Conservation (phyloP, 2,888 invertebrate genomes). For the Volucella inanis region DNA sequence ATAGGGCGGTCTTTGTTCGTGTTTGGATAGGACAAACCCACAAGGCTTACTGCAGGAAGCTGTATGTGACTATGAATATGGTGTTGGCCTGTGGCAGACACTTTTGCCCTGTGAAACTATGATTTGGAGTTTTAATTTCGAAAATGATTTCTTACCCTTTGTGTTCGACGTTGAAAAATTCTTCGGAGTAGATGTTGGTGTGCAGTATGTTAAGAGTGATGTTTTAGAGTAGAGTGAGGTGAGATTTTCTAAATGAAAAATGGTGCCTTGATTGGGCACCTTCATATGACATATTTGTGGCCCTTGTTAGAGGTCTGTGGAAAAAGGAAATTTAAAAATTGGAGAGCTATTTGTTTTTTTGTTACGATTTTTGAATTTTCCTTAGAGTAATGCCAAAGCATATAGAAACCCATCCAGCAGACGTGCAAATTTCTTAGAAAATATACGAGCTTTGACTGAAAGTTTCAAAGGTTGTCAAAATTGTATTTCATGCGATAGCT, state of each 20-base stretch:
- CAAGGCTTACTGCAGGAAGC: conserved; percentile 19
- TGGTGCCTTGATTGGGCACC: conserved; percentile 6
- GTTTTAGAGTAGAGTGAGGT: not conserved
- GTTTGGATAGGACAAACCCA: conserved; percentile 39
- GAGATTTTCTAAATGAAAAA: not conserved
- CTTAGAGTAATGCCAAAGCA: too few species aligned
- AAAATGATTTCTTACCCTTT: conserved; percentile 73
- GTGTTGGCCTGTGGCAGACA: conserved; percentile 62
- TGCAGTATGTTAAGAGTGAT: not conserved
- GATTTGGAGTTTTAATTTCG: conserved; percentile 74
- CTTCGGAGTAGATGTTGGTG: conserved; percentile 12
- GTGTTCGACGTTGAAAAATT: conserved; percentile 55
- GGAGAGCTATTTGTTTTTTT: too few species aligned
- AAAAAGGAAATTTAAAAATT: not conserved
- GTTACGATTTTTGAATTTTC: too few species aligned
- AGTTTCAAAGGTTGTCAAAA: too few species aligned
- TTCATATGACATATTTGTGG: conserved; percentile 3
- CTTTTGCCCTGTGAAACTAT: conserved; percentile 64
- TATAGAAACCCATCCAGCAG: too few species aligned
- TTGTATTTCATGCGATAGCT: too few species aligned
- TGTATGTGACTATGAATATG: conserved; percentile 38
- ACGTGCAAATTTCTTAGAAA: too few species aligned
- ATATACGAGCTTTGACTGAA: too few species aligned
- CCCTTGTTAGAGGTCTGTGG: not conserved
- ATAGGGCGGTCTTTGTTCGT: conserved; percentile 36